phyloP scores from a whole-genome alignment of 2,888 invertebrate genomes.

The Amphipyra berbera region DNA sequence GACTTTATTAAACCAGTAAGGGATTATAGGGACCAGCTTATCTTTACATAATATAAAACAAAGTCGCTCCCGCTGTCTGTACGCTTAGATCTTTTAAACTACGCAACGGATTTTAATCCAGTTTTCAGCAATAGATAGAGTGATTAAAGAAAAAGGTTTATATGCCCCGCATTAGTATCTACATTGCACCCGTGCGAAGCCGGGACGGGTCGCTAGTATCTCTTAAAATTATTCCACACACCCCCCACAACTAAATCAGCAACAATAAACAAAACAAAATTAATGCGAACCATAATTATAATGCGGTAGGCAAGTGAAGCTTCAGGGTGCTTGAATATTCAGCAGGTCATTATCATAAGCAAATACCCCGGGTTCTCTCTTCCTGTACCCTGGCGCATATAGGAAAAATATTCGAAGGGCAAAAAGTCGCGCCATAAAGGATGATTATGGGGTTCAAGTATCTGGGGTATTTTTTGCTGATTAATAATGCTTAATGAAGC shows the following conservation, averaged over 20 bases:
- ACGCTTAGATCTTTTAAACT: too few relatives aligned
- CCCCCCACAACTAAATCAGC: slow-evolving; percentile 40
- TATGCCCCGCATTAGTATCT: too few relatives aligned
- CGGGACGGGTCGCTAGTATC: too few relatives aligned
- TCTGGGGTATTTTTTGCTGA: slow-evolving; percentile 32
- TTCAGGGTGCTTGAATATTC: slow-evolving; percentile 67
- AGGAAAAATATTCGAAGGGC: slow-evolving; percentile 35
- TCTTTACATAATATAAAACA: too few relatives aligned
- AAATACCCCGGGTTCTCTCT: slow-evolving; percentile 62
- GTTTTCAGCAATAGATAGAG: too few relatives aligned
- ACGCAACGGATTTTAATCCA: too few relatives aligned
- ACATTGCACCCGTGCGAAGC: too few relatives aligned
- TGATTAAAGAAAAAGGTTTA: too few relatives aligned
- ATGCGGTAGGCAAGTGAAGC: slow-evolving; percentile 50
- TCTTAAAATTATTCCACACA: slow-evolving; percentile 6
- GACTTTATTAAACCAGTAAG: too few relatives aligned
- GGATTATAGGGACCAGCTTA: too few relatives aligned
- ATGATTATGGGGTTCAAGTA: slow-evolving; percentile 14
- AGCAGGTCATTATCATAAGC: slow-evolving; percentile 69
- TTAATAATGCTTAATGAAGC: slow-evolving; percentile 36
- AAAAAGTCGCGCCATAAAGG: slow-evolving; percentile 18
- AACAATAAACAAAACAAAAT: slow-evolving; percentile 53
- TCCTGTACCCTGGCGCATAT: slow-evolving; percentile 6
- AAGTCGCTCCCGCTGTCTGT: too few relatives aligned
- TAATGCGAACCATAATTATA: slow-evolving; percentile 48